Percentiles rank a stretch among this genome's conserved stretches.
phyloP scores from a whole-genome alignment of 2,113 vertebrate species.

The Megaleporinus macrocephalus region DNA sequence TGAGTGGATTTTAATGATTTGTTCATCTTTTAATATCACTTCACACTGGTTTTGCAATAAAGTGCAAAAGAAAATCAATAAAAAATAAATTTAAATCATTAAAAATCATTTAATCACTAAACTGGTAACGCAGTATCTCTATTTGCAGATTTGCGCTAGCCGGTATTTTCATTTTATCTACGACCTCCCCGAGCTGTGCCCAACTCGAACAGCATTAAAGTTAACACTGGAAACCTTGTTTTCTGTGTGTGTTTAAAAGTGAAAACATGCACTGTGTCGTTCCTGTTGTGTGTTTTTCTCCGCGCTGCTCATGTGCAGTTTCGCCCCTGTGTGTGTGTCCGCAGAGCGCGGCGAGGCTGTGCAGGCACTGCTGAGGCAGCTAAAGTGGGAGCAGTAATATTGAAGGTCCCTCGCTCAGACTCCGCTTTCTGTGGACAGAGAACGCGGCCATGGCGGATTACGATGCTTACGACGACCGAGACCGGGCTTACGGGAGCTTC shows the following conservation, averaged over 20 bases:
- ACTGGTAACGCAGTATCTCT: neutral
- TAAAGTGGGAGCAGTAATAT: slow-evolving; percentile 68
- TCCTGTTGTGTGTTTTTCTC: neutral
- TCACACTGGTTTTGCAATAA: neutral
- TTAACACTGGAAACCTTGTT: neutral
- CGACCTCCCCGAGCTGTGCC: neutral
- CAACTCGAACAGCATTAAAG: neutral
- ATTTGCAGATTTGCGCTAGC: neutral
- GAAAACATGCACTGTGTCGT: neutral
- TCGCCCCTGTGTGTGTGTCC: neutral
- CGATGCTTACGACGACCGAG: slow-evolving; percentile 92
- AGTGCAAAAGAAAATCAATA: neutral
- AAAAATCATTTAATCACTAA: neutral
- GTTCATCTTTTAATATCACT: no score
- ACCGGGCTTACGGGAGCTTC: slow-evolving; percentile 91
- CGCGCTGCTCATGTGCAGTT: neutral
- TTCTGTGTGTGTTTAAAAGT: neutral
- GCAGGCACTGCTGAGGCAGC: slow-evolving; percentile 84
- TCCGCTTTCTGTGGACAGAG: slow-evolving; percentile 84
- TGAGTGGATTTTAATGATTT: no score
- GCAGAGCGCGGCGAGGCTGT: neutral
- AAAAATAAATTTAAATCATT: neutral
- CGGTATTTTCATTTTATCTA: slow-evolving; percentile 17
- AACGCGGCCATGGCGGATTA: slow-evolving; percentile 94
- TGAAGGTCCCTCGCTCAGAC: slow-evolving; percentile 80